Base-by-base conservation (phyloP, 1,140 invertebrate species). In the Ceratoteleas bidentatus region DNA sequence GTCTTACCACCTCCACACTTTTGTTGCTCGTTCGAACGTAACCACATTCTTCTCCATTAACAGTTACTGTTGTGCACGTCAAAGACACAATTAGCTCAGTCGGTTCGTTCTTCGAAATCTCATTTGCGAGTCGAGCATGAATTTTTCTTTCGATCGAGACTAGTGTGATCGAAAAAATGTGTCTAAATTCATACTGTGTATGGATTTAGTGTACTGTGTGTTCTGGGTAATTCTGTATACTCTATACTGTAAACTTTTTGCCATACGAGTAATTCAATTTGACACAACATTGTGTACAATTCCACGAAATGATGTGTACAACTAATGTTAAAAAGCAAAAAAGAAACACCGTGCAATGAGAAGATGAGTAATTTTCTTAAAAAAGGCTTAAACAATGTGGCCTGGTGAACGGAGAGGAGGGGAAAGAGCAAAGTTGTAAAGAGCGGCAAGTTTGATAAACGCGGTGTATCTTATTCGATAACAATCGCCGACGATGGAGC, bases 381-480 rank as follows among this genome's bases (percentile, higher is more conserved):
- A 24, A 24, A 2, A 4, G 1, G 24, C 24, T 24, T 24, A 24
- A 24, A 24, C 24, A 24, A 24, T 24, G 4, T 24, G 24, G 24
- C 24, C 24, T 24, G 24, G 4, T 24, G 24, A 24, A 24, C 24
- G 24, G 24, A n/a, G n/a, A n/a, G n/a, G n/a, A n/a, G n/a, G n/a
- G n/a, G n/a, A n/a, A n/a, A n/a, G n/a, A 24, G 24, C 24, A 24
- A 24, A 24, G 24, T 2, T 24, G 24, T 24, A 24, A 24, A 24
- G 24, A 24, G 24, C 1, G 24, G 24, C 24, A 24, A 6, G 70
- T 83, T 83, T 74, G 82, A 84, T 81, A 84, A 81, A 86, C 79
- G 85, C 73, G 75, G 65, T 76, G 80, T 76, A 80, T 74, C 80
- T 81, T 82, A 75, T 81, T 81, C 74, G 68, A n/a, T n/a, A n/a